Evolutionary conservation across 2,888 invertebrate genomes (phyloP).

Genomic region (Sipha maydis): DNA sequence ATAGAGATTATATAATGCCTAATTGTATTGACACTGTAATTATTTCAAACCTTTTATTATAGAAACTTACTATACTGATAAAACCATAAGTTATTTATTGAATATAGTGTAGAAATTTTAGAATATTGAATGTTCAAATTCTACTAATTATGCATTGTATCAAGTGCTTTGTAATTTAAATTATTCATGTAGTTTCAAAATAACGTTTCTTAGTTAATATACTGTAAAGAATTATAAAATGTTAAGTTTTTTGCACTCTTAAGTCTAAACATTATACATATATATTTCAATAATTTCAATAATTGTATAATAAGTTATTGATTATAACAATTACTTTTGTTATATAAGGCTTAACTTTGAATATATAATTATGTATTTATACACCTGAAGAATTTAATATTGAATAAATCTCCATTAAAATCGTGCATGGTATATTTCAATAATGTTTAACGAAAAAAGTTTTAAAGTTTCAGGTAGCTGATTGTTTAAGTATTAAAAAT

Average conservation of each 20-base stretch:
- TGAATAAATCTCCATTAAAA: no score
- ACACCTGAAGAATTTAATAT: not conserved
- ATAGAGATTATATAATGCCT: not conserved
- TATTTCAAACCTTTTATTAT: not conserved
- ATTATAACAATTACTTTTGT: not conserved
- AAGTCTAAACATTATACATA: not conserved
- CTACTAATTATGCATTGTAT: constrained; percentile 27
- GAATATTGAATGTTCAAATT: constrained; percentile 15
- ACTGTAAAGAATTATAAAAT: constrained; percentile 1
- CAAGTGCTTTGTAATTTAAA: constrained; percentile 23
- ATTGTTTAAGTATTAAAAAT: no score
- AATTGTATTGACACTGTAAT: not conserved
- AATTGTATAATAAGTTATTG: not conserved
- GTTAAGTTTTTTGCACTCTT: not conserved
- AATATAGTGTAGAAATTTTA: constrained; percentile 3
- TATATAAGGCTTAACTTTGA: not conserved
- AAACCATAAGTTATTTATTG: constrained; percentile 2
- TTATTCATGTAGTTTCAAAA: constrained; percentile 35
- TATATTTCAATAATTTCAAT: not conserved
- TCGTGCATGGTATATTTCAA: no score
- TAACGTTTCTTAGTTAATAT: constrained; percentile 4
- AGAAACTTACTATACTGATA: not conserved
- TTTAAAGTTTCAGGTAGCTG: no score
- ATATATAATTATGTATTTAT: not conserved
- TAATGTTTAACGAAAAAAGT: no score